Conservation (phyloP, 2,888 invertebrate genomes). For the Cosmia pyralina region DNA sequence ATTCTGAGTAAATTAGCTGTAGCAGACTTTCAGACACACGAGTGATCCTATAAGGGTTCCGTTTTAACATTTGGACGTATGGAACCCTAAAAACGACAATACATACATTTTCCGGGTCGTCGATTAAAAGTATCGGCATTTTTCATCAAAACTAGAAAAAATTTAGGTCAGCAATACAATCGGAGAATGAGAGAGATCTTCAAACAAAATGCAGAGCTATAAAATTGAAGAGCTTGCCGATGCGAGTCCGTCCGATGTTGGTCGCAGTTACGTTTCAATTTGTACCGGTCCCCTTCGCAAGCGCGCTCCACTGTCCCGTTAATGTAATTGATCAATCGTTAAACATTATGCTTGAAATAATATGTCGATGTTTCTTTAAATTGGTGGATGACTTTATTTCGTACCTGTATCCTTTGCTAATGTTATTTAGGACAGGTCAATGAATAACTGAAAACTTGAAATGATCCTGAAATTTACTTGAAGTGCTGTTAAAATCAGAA, state of each 20-base stretch:
- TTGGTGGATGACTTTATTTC: conserved; percentile 25
- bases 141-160: conserved; percentile 45
- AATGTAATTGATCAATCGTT: conserved; percentile 60
- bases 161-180: conserved; percentile 61
- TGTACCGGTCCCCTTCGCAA: conserved; percentile 44
- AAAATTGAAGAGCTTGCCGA: conserved; percentile 58
- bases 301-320: conserved; percentile 49
- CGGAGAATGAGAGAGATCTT: conserved; percentile 55
- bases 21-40: too few relatives aligned
- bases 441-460: not conserved
- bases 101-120: conserved; percentile 32
- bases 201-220: conserved; percentile 63
- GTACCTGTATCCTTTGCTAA: conserved; percentile 2
- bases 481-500: not conserved
- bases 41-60: too few relatives aligned
- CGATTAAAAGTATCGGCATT: conserved; percentile 43
- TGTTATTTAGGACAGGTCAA: not conserved
- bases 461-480: not conserved
- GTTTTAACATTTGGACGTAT: too few relatives aligned
- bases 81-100: not conserved
- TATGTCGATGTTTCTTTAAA: conserved; percentile 41
- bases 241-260: conserved; percentile 8
- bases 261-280: conserved; percentile 60
- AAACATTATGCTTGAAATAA: conserved; percentile 50
- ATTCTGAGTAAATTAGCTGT: too few relatives aligned